A percentile compares a stretch with the other conserved stretches of the same genome.
phyloP scores from a whole-genome alignment of 2,113 vertebrate species.

The Malurus alboscapulatus region DNA sequence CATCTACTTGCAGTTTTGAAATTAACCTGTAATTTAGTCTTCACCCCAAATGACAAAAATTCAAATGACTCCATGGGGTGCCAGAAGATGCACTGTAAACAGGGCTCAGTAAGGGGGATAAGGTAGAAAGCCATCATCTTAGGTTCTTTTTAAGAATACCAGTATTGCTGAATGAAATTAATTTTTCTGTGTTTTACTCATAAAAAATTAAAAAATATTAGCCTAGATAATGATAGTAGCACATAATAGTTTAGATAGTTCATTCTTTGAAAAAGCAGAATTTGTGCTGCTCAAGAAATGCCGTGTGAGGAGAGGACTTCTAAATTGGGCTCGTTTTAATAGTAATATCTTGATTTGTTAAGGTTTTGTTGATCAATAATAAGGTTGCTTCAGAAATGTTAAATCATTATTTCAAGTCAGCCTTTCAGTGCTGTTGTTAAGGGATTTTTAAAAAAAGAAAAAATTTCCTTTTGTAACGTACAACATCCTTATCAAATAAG shows the following conservation, averaged over 20 bases:
- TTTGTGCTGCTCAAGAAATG: constrained; percentile 9
- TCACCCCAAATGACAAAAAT: constrained; percentile 87
- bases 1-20: constrained; percentile 79
- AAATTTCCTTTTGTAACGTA: neutral
- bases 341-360: neutral
- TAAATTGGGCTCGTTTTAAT: neutral
- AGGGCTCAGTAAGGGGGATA: constrained; percentile 67
- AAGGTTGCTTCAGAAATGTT: neutral
- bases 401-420: neutral
- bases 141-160: constrained; percentile 40
- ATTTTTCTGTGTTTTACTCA: constrained; percentile 19
- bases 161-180: constrained; percentile 53
- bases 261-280: constrained; percentile 1
- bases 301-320: neutral
- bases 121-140: constrained; percentile 59
- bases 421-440: neutral
- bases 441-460: neutral
- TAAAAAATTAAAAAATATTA: neutral
- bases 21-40: constrained; percentile 88
- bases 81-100: constrained; percentile 81
- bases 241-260: neutral
- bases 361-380: neutral
- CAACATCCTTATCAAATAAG: neutral
- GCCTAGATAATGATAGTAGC: neutral
- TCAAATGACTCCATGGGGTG: constrained; percentile 82